Evolutionary conservation across 2,113 vertebrate species (phyloP).

Genomic region (Furnarius figulus): DNA sequence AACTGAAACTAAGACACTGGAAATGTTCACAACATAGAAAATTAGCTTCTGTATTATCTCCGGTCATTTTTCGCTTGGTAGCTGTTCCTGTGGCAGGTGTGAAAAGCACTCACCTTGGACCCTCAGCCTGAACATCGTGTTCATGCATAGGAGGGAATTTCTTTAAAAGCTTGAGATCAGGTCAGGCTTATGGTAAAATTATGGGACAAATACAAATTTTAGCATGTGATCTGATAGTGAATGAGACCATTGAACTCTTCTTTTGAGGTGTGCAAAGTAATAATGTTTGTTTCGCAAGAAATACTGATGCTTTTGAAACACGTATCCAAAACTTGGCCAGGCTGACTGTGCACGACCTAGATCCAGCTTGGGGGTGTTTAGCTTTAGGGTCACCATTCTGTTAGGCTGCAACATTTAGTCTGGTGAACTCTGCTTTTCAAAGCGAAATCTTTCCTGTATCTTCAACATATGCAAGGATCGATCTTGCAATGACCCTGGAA

Average conservation of each 20-base stretch:
- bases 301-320: neutral
- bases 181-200: neutral
- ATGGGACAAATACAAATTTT: neutral
- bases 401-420: neutral
- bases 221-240: neutral
- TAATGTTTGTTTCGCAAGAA: neutral
- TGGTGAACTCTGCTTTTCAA: neutral
- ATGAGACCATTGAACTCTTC: neutral
- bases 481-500: neutral
- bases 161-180: neutral
- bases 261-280: neutral
- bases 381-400: neutral
- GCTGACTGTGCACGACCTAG: neutral
- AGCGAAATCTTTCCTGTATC: neutral
- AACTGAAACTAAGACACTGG: neutral
- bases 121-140: neutral
- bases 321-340: neutral
- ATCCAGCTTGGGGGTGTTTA: neutral
- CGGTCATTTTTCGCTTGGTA: neutral
- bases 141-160: neutral
- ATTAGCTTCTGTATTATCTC: neutral
- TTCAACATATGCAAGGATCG: accelerated
- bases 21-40: neutral
- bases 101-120: neutral
- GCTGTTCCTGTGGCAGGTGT: neutral